phyloP scores from a whole-genome alignment of 2,113 vertebrate species.

The Ctenomys sociabilis region DNA sequence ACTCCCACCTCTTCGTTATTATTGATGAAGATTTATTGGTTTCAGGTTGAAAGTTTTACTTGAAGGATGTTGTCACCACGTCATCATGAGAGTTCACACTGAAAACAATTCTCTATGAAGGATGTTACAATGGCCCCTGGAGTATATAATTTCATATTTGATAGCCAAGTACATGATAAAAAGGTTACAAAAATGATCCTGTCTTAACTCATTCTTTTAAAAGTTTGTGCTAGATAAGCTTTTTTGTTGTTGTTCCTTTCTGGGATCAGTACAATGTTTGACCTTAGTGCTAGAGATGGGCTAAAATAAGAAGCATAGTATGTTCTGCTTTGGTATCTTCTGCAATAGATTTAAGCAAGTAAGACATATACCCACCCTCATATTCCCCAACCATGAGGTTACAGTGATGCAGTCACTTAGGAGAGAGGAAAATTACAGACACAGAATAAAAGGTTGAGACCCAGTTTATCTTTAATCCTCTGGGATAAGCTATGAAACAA shows the following conservation, averaged over 20 bases:
- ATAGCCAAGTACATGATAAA: slow-evolving; percentile 87
- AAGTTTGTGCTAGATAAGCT: slow-evolving; percentile 63
- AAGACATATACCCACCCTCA: slow-evolving; percentile 84
- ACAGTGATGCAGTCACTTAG: slow-evolving; percentile 82
- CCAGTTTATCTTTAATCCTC: slow-evolving; percentile 91
- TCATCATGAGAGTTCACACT: slow-evolving; percentile 86
- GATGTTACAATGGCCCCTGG: slow-evolving; percentile 86
- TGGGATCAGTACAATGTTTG: slow-evolving; percentile 82
- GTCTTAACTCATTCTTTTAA: slow-evolving; percentile 79
- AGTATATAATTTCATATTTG: slow-evolving; percentile 83
- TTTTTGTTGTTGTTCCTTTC: slow-evolving; percentile 30
- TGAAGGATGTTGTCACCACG: slow-evolving; percentile 84
- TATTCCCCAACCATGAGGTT: slow-evolving; percentile 83
- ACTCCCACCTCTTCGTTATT: slow-evolving; percentile 81
- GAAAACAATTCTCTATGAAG: slow-evolving; percentile 86
- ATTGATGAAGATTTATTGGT: slow-evolving; percentile 86
- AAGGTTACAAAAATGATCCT: slow-evolving; percentile 86
- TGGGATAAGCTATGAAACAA: slow-evolving; percentile 90
- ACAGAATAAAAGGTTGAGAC: slow-evolving; percentile 88
- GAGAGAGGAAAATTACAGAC: slow-evolving; percentile 89
- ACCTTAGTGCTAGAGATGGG: slow-evolving; percentile 78
- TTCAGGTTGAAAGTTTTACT: slow-evolving; percentile 85
- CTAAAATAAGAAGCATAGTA: slow-evolving; percentile 79
- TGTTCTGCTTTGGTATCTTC: slow-evolving; percentile 87
- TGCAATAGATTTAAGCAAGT: slow-evolving; percentile 83